A percentile compares a stretch with the other conserved stretches of the same genome.
These are phyloP conservation scores for Macrosiphum euphorbiae DNA, from an alignment of 2,888 invertebrate genomes.

Conservation along the genomic window DNA sequence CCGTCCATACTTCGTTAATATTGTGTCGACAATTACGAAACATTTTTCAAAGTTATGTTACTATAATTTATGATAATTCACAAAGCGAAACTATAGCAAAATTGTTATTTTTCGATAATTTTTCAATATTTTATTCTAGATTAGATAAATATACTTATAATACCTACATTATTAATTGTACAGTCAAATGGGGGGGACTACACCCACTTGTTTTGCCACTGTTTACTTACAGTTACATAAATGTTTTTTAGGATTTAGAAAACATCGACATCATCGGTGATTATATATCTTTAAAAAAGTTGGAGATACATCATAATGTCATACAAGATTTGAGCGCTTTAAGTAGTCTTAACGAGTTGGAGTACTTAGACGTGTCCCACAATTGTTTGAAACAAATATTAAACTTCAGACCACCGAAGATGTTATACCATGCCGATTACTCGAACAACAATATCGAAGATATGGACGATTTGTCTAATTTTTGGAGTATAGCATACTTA, in stretches of 20 bases:
- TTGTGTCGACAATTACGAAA: background rate
- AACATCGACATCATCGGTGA: conserved; percentile 42
- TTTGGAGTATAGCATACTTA: conserved; percentile 49
- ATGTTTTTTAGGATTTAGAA: conserved; percentile 41
- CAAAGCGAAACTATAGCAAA: background rate
- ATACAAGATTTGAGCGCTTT: conserved; percentile 38
- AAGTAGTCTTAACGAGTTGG: conserved; percentile 31
- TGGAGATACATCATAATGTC: background rate
- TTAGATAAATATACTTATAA: background rate
- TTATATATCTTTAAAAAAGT: conserved; percentile 43
- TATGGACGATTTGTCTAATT: conserved; percentile 30
- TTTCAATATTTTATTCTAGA: too few relatives aligned
- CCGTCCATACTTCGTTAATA: background rate
- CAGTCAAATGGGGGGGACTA: background rate
- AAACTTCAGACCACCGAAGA: conserved; percentile 22
- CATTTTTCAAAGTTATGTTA: background rate
- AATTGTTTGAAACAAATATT: conserved; percentile 39
- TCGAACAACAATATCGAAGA: conserved; percentile 44
- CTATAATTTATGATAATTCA: background rate
- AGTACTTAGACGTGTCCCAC: conserved; percentile 53
- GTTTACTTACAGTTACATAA: background rate
- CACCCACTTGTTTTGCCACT: background rate
- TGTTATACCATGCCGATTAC: conserved; percentile 21
- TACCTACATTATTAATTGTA: background rate
- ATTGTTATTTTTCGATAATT: background rate